Conservation (phyloP, 2,113 vertebrate species). For the Chaetops frenatus region DNA sequence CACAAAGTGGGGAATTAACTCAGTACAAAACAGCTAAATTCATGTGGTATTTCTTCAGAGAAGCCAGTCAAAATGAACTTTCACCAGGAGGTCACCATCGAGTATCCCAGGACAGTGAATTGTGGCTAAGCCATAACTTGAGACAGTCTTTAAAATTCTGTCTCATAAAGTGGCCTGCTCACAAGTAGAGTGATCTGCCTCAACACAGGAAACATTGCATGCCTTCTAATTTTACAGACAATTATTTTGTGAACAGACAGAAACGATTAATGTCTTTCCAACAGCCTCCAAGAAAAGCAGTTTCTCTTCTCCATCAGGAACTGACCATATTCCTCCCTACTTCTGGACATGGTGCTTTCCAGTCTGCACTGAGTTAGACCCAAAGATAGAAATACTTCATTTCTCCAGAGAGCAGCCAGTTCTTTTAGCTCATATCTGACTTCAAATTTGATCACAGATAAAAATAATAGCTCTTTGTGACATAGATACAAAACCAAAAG, state of each 20-base stretch:
- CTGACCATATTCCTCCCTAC: not conserved
- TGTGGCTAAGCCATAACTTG: not conserved
- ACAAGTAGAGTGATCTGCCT: not conserved
- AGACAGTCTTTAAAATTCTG: not conserved
- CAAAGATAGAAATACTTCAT: not conserved
- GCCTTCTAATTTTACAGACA: not conserved
- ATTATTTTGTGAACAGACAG: not conserved
- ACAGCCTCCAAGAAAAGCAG: not conserved
- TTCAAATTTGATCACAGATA: not conserved
- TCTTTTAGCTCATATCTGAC: not conserved
- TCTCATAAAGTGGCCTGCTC: not conserved
- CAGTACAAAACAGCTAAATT: not conserved
- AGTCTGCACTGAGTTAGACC: not conserved
- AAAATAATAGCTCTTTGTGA: not conserved
- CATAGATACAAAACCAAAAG: not conserved
- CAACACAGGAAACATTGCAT: not conserved
- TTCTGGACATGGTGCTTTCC: not conserved
- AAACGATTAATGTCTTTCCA: not conserved
- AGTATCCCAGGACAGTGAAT: not conserved
- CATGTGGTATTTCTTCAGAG: not conserved
- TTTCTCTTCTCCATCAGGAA: not conserved
- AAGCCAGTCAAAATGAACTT: not conserved
- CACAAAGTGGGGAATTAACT: not conserved
- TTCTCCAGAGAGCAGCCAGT: not conserved
- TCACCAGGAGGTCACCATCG: not conserved